Evolutionary conservation across 1,140 invertebrate genomes (phyloP), one percentile per base, ranked within the genome.

Genomic region (Bombus sylvicola): DNA sequence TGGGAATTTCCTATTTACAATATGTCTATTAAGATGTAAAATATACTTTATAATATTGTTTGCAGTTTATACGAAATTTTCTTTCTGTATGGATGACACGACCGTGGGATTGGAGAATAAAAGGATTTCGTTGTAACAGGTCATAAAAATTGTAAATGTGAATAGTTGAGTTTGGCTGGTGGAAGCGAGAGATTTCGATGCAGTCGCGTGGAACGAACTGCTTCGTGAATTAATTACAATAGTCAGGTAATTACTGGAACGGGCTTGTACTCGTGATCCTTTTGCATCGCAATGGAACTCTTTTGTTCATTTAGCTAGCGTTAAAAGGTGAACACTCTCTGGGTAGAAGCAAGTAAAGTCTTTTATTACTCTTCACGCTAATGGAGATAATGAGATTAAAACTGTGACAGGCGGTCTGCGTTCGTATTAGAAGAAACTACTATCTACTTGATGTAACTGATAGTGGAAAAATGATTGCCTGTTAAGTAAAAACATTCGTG

Each of bases 161-260:
- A 75, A 75, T 57, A n/a, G n/a, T 64, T 64, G 47, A 34, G 13
- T 74, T 39, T 34, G 25, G 31, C 3, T 34, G 31, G 22, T 28
- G 47, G 43, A 37, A 57, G 47, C 31, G 43, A 47, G n/a, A 53
- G 37, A 12, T 41, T 41, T 37, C 47, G 41, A 15, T 75, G 43
- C 73, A 75, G 25, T 57, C n/a, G 25, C 34, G n/a, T 57, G 73
- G 73, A 75, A 75, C 43, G 47, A 57, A 75, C 31, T 53, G 47
- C 47, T 57, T 34, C 31, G 47, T 57, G 73, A 75, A 75, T 75
- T 75, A 75, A 75, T 75, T 75, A 75, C 31, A 57, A 75, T 28
- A 57, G 73, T 75, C 34, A 10, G 74, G 18, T 75, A 75, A 75
- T 75, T 57, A 75, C 47, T 47, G 74, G 37, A 75, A 31, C 28